Conservation (phyloP, 1,140 invertebrate genomes). For the Latrodectus geometricus region DNA sequence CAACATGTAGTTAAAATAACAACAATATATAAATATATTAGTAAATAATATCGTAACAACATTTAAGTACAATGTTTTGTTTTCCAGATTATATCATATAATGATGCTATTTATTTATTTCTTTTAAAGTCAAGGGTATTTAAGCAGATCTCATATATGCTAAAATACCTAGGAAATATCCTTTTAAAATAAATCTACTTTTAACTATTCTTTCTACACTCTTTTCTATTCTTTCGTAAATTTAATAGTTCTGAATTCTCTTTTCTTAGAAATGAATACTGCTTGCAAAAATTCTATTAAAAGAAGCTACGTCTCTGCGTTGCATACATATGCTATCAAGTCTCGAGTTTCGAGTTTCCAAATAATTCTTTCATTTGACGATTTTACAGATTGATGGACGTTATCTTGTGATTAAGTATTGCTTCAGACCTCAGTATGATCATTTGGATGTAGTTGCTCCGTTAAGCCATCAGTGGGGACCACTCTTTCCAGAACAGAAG, state of each 20-base stretch:
- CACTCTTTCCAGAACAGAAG: background rate
- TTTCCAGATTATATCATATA: constrained; percentile 43
- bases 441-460: constrained; percentile 54
- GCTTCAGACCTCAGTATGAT: constrained; percentile 25
- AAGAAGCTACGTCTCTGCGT: background rate
- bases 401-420: background rate
- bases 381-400: constrained; percentile 38
- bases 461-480: constrained; percentile 19
- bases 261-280: background rate
- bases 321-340: background rate
- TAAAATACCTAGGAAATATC: background rate
- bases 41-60: constrained; percentile 42
- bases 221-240: background rate
- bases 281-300: background rate
- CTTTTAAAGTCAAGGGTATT: constrained; percentile 8
- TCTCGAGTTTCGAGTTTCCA: constrained; percentile 33
- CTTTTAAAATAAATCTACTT: constrained; percentile 46
- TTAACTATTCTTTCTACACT: background rate
- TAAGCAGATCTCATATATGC: constrained; percentile 19
- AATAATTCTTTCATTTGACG: background rate
- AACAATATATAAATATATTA: constrained; percentile 58
- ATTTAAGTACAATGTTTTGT: constrained; percentile 58
- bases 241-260: background rate
- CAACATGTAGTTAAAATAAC: background rate
- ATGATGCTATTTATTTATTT: background rate